phyloP scores from a whole-genome alignment of 2,888 invertebrate species.

The Troides helena region DNA sequence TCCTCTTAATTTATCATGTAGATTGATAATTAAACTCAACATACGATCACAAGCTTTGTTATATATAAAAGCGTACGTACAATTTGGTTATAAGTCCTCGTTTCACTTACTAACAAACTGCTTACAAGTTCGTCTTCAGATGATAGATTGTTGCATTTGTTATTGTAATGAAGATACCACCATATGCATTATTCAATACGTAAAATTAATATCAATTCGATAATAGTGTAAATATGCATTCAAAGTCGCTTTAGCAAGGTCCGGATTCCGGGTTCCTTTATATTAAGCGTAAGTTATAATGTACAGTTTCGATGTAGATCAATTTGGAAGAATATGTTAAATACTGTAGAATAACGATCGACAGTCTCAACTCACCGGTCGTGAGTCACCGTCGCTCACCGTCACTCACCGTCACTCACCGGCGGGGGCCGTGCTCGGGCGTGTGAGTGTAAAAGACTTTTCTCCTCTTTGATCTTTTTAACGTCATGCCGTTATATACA shows the following conservation, averaged over 20 bases:
- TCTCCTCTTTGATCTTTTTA: too few species aligned
- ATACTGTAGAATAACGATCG: constrained; percentile 24
- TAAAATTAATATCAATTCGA: not conserved
- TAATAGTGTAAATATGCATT: not conserved
- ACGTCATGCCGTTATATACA: too few species aligned
- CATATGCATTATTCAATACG: not conserved
- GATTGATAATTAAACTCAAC: too few species aligned
- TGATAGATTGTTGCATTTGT: not conserved
- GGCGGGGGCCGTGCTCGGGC: too few species aligned
- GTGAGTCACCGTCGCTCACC: constrained; percentile 34
- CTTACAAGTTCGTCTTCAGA: not conserved
- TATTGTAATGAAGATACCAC: not conserved
- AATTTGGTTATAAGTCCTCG: not conserved
- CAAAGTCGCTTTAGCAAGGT: not conserved
- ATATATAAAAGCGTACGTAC: too few species aligned
- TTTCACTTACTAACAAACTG: not conserved
- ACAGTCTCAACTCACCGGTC: constrained; percentile 30
- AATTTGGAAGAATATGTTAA: constrained; percentile 18
- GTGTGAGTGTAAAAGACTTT: too few species aligned
- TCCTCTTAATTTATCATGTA: too few species aligned
- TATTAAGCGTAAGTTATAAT: constrained; percentile 1
- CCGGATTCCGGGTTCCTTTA: too few species aligned
- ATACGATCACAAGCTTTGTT: too few species aligned
- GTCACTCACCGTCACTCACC: too few species aligned
- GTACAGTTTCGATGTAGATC: constrained; percentile 9